Percentiles rank a stretch among this genome's conserved stretches.
Evolutionary conservation across 2,797 vertebrate genomes (phyloP).

Genomic region (Liparis tanakae): DNA sequence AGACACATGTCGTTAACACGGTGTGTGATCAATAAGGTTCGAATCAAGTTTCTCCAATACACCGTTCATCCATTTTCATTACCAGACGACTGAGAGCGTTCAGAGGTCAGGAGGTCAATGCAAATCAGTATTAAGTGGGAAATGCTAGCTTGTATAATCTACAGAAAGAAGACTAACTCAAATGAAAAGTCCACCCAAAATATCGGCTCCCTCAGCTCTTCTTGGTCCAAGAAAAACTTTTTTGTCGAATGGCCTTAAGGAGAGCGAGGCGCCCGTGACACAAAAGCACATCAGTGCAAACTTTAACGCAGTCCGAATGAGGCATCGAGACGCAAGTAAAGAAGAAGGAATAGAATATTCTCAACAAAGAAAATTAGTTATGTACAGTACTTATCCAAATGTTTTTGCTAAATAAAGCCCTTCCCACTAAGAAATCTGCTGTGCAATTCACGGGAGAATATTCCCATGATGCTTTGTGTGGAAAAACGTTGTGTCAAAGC

Average conservation of each 20-base stretch:
- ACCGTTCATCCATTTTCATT: neutral
- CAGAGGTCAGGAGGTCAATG: neutral
- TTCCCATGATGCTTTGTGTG: too few species aligned
- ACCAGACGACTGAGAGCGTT: neutral
- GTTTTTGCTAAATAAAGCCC: neutral
- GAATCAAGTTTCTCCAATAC: neutral
- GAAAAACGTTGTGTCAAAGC: too few species aligned
- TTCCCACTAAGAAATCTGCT: neutral
- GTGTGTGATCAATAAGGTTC: neutral
- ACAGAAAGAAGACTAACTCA: neutral
- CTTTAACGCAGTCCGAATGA: neutral
- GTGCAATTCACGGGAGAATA: too few species aligned
- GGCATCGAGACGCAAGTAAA: neutral
- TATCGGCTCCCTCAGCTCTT: neutral
- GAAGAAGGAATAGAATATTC: neutral
- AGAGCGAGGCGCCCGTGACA: neutral
- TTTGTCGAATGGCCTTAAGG: neutral
- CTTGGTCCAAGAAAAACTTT: neutral
- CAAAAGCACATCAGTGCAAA: neutral
- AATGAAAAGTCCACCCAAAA: neutral
- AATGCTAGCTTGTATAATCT: neutral
- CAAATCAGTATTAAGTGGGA: neutral
- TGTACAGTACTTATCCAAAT: neutral
- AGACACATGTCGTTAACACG: neutral
- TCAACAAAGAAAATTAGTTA: neutral